phyloP scores from a whole-genome alignment of 2,888 invertebrate genomes.

The Hedychridium roseum region DNA sequence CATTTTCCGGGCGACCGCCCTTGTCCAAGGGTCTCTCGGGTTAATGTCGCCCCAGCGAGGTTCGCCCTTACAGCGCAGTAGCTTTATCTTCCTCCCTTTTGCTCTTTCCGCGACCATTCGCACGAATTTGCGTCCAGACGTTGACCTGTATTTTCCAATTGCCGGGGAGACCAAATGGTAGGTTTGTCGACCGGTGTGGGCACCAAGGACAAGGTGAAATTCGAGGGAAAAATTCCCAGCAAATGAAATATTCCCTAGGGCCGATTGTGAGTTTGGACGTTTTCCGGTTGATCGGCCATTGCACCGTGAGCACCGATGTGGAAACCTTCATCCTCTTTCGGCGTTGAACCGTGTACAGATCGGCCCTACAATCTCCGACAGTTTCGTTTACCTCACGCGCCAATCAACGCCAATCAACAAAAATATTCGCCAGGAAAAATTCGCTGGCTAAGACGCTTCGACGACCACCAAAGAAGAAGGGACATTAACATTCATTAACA shows the following conservation, averaged over 20 bases:
- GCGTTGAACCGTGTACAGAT: too few species aligned
- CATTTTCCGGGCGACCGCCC: slow-evolving; percentile 39
- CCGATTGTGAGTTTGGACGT: slow-evolving; percentile 53
- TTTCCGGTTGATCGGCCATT: slow-evolving; percentile 57
- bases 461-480: too few species aligned
- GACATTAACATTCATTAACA: too few species aligned
- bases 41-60: slow-evolving; percentile 40
- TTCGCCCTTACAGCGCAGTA: too few species aligned
- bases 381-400: too few species aligned
- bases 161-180: slow-evolving; percentile 7
- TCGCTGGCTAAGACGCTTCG: too few species aligned
- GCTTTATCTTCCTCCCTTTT: too few species aligned
- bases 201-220: slow-evolving; percentile 28
- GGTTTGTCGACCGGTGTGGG: too few species aligned
- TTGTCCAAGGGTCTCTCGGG: slow-evolving; percentile 31
- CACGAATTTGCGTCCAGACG: slow-evolving; percentile 27
- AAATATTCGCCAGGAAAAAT: too few species aligned
- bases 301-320: slow-evolving; percentile 48
- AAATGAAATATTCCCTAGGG: slow-evolving; percentile 54
- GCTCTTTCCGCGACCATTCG: too few species aligned
- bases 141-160: slow-evolving; percentile 32
- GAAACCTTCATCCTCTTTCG: slow-evolving; percentile 49
- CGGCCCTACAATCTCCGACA: too few species aligned
- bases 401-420: too few species aligned
- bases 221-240: slow-evolving; percentile 43